These are phyloP conservation scores for Astur gentilis DNA, from an alignment of 2,113 vertebrate genomes.

Conservation along the genomic window DNA sequence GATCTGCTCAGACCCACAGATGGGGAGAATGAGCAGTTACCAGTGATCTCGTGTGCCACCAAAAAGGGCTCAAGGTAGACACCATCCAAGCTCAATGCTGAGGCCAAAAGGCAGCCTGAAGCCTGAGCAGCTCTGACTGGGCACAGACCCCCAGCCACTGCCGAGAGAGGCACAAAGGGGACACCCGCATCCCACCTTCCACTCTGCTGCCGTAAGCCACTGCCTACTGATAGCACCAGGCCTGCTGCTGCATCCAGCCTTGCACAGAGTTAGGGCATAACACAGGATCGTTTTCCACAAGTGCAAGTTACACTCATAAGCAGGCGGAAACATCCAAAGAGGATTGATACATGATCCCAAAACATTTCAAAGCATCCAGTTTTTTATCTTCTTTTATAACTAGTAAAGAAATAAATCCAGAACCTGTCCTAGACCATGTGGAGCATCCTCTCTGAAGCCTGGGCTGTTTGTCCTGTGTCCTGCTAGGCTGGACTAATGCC, in stretches of 20 bases:
- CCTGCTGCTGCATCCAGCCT: not conserved
- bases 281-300: not conserved
- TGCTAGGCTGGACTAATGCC: not conserved
- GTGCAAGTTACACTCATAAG: not conserved
- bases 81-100: not conserved
- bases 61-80: too few species aligned
- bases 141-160: rapidly evolving
- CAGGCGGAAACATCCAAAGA: not conserved
- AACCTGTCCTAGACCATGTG: not conserved
- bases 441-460: not conserved
- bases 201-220: not conserved
- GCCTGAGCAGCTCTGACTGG: not conserved
- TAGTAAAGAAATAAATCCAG: not conserved
- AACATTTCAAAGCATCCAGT: not conserved
- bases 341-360: not conserved
- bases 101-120: not conserved
- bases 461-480: not conserved
- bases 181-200: not conserved
- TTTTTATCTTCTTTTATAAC: not conserved
- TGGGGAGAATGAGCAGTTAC: not conserved
- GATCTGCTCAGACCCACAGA: not conserved
- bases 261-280: not conserved
- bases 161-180: not conserved
- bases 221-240: not conserved
- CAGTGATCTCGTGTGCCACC: not conserved